A percentile compares a stretch with the other conserved stretches of the same genome.
These are phyloP conservation scores for Catostylus mosaicus DNA, from an alignment of 30 jellyfish, hydroid and myxozoan species.

Conservation along the genomic window DNA sequence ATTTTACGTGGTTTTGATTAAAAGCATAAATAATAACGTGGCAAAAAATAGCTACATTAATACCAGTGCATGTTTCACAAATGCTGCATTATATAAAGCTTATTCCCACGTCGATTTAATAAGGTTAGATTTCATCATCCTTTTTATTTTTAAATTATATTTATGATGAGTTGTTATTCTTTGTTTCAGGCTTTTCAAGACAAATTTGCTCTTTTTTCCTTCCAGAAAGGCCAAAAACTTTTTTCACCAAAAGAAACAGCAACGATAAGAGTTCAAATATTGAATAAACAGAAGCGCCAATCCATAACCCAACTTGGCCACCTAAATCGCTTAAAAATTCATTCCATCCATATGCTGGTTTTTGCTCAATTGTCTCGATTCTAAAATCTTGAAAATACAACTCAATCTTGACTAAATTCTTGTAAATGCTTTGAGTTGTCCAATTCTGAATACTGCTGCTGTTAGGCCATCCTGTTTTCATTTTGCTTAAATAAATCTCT, in stretches of 20 bases:
- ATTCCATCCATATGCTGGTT: slow-evolving; percentile 17
- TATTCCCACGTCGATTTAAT: no score
- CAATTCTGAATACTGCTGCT: neutral
- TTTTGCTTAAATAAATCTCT: neutral
- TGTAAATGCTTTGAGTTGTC: slow-evolving; percentile 1
- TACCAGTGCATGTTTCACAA: no score
- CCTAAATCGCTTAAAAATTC: slow-evolving; percentile 45
- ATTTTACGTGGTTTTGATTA: no score
- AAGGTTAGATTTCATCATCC: no score
- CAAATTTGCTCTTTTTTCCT: neutral
- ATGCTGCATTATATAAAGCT: no score
- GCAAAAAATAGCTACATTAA: no score
- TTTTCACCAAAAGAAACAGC: neutral
- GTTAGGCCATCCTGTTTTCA: neutral
- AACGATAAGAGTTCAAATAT: no score
- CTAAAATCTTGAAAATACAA: slow-evolving; percentile 28
- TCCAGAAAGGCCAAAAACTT: neutral
- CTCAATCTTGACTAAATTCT: slow-evolving; percentile 25
- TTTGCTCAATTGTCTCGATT: slow-evolving; percentile 17
- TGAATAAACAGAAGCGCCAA: no score
- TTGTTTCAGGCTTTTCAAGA: neutral
- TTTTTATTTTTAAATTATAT: no score
- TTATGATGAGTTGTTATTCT: neutral
- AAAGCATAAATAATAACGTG: no score
- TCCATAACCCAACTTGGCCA: slow-evolving; percentile 69